Conservation (phyloP, 2,888 invertebrate genomes). For the Hololepta plana region DNA sequence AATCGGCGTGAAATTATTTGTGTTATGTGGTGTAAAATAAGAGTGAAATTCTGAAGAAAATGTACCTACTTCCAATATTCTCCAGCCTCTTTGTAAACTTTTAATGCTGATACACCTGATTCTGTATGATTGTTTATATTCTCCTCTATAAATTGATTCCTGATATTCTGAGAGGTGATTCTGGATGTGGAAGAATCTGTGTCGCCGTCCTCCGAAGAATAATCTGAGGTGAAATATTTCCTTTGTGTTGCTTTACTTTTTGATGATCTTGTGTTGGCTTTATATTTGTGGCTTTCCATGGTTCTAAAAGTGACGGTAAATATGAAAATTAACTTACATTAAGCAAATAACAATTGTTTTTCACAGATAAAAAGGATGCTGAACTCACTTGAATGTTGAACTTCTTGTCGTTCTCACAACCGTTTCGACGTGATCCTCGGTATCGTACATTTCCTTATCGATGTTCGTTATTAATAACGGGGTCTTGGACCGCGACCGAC, state of each 20-base stretch:
- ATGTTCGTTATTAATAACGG: slow-evolving; percentile 41
- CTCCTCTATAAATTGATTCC: slow-evolving; percentile 34
- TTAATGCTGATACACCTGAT: slow-evolving; percentile 40
- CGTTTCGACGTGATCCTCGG: slow-evolving; percentile 17
- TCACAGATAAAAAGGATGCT: too few species aligned
- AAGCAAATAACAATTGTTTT: too few species aligned
- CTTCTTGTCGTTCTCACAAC: slow-evolving; percentile 12
- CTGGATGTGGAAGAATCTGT: too few species aligned
- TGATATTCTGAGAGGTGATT: slow-evolving; percentile 31
- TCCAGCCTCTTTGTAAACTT: slow-evolving; percentile 57
- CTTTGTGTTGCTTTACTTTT: too few species aligned
- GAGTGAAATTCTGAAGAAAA: slow-evolving; percentile 5
- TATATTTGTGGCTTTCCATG: slow-evolving; percentile 7
- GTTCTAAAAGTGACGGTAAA: too few species aligned
- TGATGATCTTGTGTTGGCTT: slow-evolving; percentile 16
- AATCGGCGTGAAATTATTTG: too few species aligned
- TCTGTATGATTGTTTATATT: slow-evolving; percentile 29
- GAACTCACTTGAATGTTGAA: slow-evolving; percentile 29
- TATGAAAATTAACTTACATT: too few species aligned
- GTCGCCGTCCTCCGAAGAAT: slow-evolving; percentile 41
- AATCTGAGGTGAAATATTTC: slow-evolving; percentile 42
- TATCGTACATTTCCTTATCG: slow-evolving; percentile 35
- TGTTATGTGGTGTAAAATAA: slow-evolving; percentile 2
- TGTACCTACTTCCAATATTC: slow-evolving; percentile 71
- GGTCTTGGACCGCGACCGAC: slow-evolving; percentile 49